Evolutionary conservation across 2,888 invertebrate species (phyloP).

Genomic region (Capitulum mitella): DNA sequence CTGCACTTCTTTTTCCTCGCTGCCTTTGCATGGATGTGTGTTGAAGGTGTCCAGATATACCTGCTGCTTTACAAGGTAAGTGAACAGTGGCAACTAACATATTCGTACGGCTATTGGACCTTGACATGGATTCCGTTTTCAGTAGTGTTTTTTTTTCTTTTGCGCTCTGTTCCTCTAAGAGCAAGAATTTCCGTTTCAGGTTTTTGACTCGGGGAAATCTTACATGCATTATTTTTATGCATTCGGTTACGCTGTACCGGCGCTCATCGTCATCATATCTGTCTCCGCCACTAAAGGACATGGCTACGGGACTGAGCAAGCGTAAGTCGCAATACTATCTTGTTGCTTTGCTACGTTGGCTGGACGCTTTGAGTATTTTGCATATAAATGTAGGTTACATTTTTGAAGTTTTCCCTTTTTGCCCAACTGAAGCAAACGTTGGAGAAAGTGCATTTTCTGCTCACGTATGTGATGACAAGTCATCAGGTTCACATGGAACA

Average conservation of each 20-base stretch:
- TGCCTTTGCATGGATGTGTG: constrained; percentile 91
- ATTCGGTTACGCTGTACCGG: constrained; percentile 45
- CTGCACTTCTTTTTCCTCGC: constrained; percentile 72
- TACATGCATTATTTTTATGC: constrained; percentile 44
- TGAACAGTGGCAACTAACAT: neutral
- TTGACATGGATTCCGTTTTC: no score
- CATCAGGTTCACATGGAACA: no score
- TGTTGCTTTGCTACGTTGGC: no score
- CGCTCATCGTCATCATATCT: constrained; percentile 34
- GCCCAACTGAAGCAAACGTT: no score
- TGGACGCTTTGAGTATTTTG: no score
- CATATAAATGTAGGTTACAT: no score
- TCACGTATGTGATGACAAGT: no score
- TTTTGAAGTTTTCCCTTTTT: no score
- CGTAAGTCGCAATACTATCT: constrained; percentile 37
- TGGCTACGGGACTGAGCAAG: constrained; percentile 37
- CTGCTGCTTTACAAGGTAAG: constrained; percentile 82
- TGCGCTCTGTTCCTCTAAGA: neutral
- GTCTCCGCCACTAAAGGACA: constrained; percentile 26
- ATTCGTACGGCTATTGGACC: no score
- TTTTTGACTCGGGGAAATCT: constrained; percentile 46
- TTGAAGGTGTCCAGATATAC: constrained; percentile 92
- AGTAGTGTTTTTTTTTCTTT: no score
- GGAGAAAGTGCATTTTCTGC: no score
- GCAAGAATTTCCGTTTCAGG: constrained; percentile 34